Percentiles rank a stretch among this genome's conserved stretches.
Evolutionary conservation across 2,113 vertebrate species (phyloP).

Genomic region (Leptodactylus fuscus): DNA sequence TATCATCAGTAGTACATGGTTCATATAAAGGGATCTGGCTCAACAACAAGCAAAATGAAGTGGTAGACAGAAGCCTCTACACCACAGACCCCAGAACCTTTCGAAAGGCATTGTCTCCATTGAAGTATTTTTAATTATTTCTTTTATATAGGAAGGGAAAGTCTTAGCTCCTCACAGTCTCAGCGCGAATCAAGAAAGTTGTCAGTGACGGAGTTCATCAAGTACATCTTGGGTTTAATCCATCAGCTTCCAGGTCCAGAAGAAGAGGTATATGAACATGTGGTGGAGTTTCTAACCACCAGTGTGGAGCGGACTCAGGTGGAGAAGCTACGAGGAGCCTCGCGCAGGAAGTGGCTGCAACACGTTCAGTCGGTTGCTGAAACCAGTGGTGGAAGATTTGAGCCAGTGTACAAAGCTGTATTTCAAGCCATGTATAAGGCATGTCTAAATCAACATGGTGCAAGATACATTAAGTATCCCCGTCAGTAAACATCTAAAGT

Average conservation of each 20-base stretch:
- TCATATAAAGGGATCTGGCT: too few relatives aligned
- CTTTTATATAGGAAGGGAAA: slow-evolving; percentile 46
- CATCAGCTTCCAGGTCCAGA: slow-evolving; percentile 68
- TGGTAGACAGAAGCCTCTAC: too few relatives aligned
- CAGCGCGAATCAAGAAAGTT: slow-evolving; percentile 66
- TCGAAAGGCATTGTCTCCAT: too few relatives aligned
- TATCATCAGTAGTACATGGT: too few relatives aligned
- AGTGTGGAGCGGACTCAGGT: slow-evolving; percentile 56
- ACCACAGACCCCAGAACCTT: too few relatives aligned
- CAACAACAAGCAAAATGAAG: too few relatives aligned
- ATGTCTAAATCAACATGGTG: not conserved
- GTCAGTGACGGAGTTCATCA: slow-evolving; percentile 70
- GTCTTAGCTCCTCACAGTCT: slow-evolving; percentile 61
- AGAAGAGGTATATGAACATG: slow-evolving; percentile 66
- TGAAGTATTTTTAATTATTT: not conserved
- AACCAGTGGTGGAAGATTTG: slow-evolving; percentile 66
- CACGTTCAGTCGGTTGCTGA: slow-evolving; percentile 70
- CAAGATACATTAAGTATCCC: not conserved
- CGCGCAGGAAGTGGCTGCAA: slow-evolving; percentile 75
- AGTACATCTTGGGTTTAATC: slow-evolving; percentile 71
- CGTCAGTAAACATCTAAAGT: not conserved
- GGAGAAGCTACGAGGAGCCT: slow-evolving; percentile 60
- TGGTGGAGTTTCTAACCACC: slow-evolving; percentile 74
- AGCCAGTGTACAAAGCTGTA: slow-evolving; percentile 70
- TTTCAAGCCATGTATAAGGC: slow-evolving; percentile 76